These are phyloP conservation scores for Enchytraeus crypticus DNA, from an alignment of 2,888 invertebrate species.

Conservation along the genomic window DNA sequence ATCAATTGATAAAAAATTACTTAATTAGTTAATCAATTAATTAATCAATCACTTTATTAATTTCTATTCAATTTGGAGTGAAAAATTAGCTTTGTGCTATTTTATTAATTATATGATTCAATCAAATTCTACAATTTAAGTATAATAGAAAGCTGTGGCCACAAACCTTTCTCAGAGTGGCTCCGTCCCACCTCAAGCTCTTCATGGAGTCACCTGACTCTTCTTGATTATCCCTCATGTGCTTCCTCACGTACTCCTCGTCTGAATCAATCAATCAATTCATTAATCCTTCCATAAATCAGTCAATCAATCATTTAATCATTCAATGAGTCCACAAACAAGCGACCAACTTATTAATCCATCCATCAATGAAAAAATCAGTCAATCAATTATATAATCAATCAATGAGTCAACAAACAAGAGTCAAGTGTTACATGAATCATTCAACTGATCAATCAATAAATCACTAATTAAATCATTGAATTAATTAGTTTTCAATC, in stretches of 20 bases:
- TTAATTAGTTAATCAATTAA: not conserved
- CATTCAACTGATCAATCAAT: not conserved
- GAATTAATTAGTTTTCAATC: too few species aligned
- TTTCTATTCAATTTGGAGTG: not conserved
- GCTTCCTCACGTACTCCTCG: constrained; percentile 45
- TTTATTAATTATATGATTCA: too few species aligned
- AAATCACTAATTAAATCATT: too few species aligned
- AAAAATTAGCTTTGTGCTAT: too few species aligned
- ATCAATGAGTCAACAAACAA: not conserved
- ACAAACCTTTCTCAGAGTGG: constrained; percentile 45
- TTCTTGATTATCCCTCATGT: constrained; percentile 37
- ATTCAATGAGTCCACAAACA: not conserved
- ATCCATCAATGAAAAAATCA: not conserved
- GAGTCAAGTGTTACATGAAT: too few species aligned
- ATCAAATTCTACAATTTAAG: too few species aligned
- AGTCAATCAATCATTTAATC: not conserved
- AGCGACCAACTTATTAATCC: not conserved
- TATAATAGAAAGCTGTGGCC: too few species aligned
- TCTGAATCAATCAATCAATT: constrained; percentile 28
- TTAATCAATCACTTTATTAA: not conserved
- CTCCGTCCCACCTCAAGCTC: constrained; percentile 45
- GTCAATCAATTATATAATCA: not conserved
- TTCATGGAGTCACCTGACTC: constrained; percentile 33
- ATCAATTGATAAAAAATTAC: not conserved
- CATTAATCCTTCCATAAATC: not conserved